These are phyloP conservation scores for Zosterops hypoxanthus DNA, from an alignment of 2,113 vertebrate species.

Conservation along the genomic window DNA sequence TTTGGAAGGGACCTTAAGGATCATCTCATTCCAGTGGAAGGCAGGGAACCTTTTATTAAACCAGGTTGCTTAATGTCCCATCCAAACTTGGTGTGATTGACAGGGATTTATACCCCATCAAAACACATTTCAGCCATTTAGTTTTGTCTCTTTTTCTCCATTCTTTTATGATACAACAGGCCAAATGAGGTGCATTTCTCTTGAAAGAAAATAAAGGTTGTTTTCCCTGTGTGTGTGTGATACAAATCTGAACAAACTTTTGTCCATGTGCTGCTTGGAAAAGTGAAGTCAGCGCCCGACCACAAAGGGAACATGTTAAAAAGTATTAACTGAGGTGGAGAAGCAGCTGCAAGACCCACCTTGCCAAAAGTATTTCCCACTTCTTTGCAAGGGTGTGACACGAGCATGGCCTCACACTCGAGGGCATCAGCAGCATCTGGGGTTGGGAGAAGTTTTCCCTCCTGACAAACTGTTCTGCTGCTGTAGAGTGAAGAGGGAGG, in stretches of 20 bases:
- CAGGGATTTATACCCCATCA: background rate
- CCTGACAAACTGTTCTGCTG: background rate
- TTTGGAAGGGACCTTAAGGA: background rate
- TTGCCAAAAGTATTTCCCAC: background rate
- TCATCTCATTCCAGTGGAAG: background rate
- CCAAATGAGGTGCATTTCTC: background rate
- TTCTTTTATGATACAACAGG: background rate
- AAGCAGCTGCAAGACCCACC: background rate
- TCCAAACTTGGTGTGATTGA: background rate
- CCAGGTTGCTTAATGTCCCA: background rate
- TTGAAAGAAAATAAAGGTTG: background rate
- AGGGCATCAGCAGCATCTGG: background rate
- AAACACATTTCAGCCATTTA: background rate
- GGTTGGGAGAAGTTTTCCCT: background rate
- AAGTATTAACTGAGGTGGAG: background rate
- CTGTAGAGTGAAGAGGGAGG: background rate
- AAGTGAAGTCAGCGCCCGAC: background rate
- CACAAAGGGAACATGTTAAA: background rate
- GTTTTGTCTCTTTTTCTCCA: background rate
- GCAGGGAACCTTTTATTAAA: background rate
- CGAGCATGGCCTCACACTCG: accelerated
- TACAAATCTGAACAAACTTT: background rate
- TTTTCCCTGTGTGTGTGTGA: background rate
- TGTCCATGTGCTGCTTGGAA: background rate
- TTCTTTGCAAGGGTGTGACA: background rate